These are phyloP conservation scores for Mactra quadrangularis DNA, from an alignment of 1,140 invertebrate species.

Conservation along the genomic window DNA sequence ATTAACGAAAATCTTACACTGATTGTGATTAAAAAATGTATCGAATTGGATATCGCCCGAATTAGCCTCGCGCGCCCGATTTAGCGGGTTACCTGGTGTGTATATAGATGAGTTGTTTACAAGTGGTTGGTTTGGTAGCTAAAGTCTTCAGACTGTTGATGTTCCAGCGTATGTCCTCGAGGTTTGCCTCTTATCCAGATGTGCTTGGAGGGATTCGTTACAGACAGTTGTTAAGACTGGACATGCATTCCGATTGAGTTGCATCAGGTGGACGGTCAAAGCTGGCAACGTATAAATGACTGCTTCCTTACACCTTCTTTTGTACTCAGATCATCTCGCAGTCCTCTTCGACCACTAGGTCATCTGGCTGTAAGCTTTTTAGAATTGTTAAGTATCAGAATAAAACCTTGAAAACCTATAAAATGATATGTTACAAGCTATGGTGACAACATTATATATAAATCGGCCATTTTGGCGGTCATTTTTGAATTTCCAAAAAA, in stretches of 20 bases:
- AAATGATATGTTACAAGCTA: no score
- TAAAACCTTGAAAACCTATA: no score
- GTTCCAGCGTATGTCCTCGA: background rate
- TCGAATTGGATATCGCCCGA: no score
- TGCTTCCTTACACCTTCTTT: background rate
- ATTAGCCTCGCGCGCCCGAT: no score
- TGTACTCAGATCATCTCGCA: constrained; percentile 8
- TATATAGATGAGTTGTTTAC: background rate
- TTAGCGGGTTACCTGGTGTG: no score
- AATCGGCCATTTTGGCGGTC: no score
- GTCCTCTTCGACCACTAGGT: background rate
- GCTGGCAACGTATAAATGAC: background rate
- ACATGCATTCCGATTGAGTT: background rate
- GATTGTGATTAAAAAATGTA: no score
- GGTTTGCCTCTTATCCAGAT: background rate
- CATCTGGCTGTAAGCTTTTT: background rate
- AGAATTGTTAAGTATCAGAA: background rate
- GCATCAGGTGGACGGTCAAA: background rate
- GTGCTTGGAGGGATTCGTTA: background rate
- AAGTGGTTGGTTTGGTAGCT: background rate
- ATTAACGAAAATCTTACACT: no score
- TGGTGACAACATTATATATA: no score
- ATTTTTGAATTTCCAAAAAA: no score
- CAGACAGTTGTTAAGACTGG: background rate
- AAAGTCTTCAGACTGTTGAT: no score